These are phyloP conservation scores for Pentalonia nigronervosa DNA, from an alignment of 1,140 invertebrate genomes.

Conservation along the genomic window DNA sequence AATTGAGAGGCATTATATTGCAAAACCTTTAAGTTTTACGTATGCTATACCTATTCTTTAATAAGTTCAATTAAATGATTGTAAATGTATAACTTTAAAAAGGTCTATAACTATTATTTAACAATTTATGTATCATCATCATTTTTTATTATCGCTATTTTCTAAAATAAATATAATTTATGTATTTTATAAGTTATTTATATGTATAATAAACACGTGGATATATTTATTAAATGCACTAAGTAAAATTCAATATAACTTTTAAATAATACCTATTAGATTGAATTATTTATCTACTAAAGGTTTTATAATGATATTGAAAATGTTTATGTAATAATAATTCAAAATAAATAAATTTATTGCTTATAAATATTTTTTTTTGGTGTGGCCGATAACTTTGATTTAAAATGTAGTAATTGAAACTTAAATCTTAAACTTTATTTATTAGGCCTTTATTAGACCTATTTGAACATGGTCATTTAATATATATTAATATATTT, in stretches of 20 bases:
- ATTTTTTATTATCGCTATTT: conserved; percentile 9
- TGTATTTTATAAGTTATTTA: background rate
- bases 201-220: background rate
- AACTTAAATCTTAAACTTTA: too few relatives aligned
- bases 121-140: conserved; percentile 3
- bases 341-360: background rate
- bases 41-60: conserved; percentile 19
- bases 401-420: background rate
- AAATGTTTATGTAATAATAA: background rate
- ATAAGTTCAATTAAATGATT: background rate
- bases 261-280: conserved; percentile 1
- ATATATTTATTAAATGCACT: background rate
- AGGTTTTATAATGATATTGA: background rate
- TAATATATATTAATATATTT: background rate
- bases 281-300: background rate
- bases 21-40: background rate
- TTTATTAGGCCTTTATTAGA: too few relatives aligned
- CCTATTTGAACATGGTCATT: too few relatives aligned
- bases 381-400: background rate
- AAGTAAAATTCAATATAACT: background rate
- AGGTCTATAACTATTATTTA: conserved; percentile 6
- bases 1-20: background rate
- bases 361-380: background rate
- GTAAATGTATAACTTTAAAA: background rate
- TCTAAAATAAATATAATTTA: background rate